phyloP scores from a whole-genome alignment of 1,140 invertebrate genomes.

The Drosophila aff. region DNA sequence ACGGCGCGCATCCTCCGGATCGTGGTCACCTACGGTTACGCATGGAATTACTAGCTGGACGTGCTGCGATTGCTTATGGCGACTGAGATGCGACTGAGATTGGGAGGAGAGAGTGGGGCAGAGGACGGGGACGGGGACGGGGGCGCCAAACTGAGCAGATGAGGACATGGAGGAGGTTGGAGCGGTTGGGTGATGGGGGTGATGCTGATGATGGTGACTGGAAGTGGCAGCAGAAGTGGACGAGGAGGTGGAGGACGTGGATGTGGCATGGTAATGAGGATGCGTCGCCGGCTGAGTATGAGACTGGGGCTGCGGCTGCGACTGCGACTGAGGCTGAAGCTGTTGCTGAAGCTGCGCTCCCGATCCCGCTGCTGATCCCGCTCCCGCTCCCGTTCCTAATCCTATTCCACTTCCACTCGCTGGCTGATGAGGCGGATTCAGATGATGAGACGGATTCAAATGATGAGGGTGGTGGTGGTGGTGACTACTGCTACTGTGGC shows the following conservation, averaged over 20 bases:
- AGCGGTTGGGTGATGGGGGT: constrained; percentile 33
- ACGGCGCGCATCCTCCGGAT: constrained; percentile 89
- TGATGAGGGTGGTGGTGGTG: constrained; percentile 62
- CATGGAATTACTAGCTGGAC: constrained; percentile 92
- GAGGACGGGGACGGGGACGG: constrained; percentile 30
- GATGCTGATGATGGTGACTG: constrained; percentile 85
- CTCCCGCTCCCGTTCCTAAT: constrained; percentile 73
- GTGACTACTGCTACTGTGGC: constrained; percentile 70
- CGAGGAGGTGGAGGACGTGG: constrained; percentile 56
- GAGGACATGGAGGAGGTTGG: constrained; percentile 23
- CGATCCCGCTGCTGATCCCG: constrained; percentile 64
- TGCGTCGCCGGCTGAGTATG: constrained; percentile 65
- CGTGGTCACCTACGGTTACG: constrained; percentile 93
- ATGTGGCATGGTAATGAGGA: constrained; percentile 72
- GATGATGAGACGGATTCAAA: constrained; percentile 45
- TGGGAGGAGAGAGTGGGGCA: constrained; percentile 40
- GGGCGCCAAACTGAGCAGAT: constrained; percentile 51
- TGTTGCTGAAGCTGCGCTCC: constrained; percentile 65
- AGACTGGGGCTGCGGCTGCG: constrained; percentile 30
- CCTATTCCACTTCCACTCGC: constrained; percentile 83
- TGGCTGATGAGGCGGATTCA: constrained; percentile 53
- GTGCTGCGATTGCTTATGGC: constrained; percentile 80
- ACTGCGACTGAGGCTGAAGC: constrained; percentile 38
- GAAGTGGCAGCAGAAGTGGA: constrained; percentile 84
- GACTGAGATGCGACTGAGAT: constrained; percentile 68